Evolutionary conservation across 2,888 invertebrate genomes (phyloP), one percentile per base, ranked within the genome.

Genomic region (Glomeris marginata): DNA sequence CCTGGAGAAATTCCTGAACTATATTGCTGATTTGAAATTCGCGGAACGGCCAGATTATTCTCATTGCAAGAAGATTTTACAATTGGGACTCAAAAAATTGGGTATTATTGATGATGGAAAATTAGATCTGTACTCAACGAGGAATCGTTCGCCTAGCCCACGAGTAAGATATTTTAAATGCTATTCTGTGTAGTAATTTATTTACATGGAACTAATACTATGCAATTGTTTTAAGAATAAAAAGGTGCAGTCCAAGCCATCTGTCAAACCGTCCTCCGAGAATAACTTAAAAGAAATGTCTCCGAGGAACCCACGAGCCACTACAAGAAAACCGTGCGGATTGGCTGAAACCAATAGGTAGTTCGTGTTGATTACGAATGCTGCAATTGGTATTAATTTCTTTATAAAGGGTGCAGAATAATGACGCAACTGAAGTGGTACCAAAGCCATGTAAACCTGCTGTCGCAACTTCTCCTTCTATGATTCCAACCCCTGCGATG

Each of bases 21-120:
- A 83, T 62, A 75, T 85, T 18, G 73, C 75, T 38, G 75, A 75
- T 57, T 68, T 88, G 40, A 74, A 77, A 34, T 86, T 82, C 63
- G 77, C 77, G 46, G 78, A 81, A 54, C 72, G 76, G 59, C 88
- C 87, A 1, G 77, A 85, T 63, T 88, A 87, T 64, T 73, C 76
- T 18, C 77, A 76, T 55, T 81, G 80, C 60, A 75, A 77, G 58
- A 74, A 71, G 55, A 65, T 86, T 35, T 80, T 88, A 58, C 72
- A 69, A 56, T 74, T 73, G 52, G 82, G 81, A 56, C 69, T 84
- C 37, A 78, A 59, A 10, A 59, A 59, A 38, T 52, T 55, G 4
- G 58, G 60, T 15, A 48, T 55, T 8, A 58, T 54, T 41, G 58
- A 60, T 52, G 59, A 61, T 41, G 55, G 51, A 15, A 53, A 52